Evolutionary conservation across 2,113 vertebrate species (phyloP).

Genomic region (Clarias batrachus): DNA sequence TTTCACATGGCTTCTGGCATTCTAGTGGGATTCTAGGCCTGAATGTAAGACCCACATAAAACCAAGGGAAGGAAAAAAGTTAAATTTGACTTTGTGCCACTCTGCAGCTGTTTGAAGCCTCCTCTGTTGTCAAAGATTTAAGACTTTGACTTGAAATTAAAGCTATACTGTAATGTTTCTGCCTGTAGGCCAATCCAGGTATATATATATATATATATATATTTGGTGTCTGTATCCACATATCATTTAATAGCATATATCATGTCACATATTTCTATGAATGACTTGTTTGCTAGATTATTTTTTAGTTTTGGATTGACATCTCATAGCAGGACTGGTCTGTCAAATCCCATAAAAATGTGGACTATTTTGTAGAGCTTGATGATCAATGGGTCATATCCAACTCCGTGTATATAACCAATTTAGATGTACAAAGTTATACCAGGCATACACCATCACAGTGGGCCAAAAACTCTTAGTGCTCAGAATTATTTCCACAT

Average conservation of each 20-base stretch:
- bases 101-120: conserved; percentile 47
- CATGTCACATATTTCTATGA: neutral
- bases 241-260: neutral
- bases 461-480: conserved; percentile 29
- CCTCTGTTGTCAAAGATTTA: neutral
- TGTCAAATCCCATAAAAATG: conserved; percentile 31
- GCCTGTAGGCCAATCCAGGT: neutral
- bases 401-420: conserved; percentile 29
- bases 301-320: conserved; percentile 10
- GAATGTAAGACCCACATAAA: neutral
- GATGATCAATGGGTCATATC: conserved; percentile 22
- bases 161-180: neutral
- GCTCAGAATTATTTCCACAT: conserved; percentile 47
- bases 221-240: neutral
- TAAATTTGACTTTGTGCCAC: neutral
- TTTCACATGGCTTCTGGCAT: neutral
- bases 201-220: too few relatives aligned
- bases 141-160: neutral
- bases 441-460: conserved; percentile 33
- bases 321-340: conserved; percentile 3
- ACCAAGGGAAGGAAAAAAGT: neutral
- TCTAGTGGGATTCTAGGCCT: neutral
- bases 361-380: conserved; percentile 9
- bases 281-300: neutral
- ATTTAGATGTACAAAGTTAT: conserved; percentile 39